These are phyloP conservation scores for Chelon labrosus DNA, from an alignment of 2,797 vertebrate species.

Conservation along the genomic window DNA sequence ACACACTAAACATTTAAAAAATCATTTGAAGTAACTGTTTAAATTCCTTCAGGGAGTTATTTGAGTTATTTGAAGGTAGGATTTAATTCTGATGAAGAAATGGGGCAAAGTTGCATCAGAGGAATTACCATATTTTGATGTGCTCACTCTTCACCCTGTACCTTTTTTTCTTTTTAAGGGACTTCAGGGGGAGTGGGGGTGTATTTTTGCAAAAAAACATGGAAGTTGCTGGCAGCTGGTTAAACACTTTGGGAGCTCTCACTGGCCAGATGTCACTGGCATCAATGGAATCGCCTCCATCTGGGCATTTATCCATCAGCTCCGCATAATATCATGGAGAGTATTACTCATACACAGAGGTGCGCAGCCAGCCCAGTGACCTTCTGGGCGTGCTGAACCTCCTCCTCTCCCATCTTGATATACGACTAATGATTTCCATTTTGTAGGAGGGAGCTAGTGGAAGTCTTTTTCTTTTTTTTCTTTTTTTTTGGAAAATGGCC, in stretches of 20 bases:
- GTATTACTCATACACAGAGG: constrained; percentile 15
- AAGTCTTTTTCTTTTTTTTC: background rate
- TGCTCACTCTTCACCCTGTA: background rate
- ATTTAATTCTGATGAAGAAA: background rate
- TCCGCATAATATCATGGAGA: constrained; percentile 34
- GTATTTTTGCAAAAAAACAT: constrained; percentile 40
- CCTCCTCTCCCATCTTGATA: constrained; percentile 1
- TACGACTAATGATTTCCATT: constrained; percentile 2
- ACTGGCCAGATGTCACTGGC: constrained; percentile 50
- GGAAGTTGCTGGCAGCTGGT: constrained; percentile 35
- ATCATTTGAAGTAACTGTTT: background rate
- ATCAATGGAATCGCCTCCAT: constrained; percentile 32
- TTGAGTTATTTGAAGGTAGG: background rate
- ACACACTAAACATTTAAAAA: constrained; percentile 9
- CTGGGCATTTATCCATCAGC: constrained; percentile 49
- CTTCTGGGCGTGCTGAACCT: constrained; percentile 23
- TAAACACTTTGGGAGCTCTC: constrained; percentile 49
- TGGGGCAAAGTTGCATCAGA: background rate
- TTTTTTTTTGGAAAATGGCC: too few species aligned
- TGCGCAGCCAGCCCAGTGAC: constrained; percentile 32
- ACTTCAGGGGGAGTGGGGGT: background rate
- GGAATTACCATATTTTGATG: background rate
- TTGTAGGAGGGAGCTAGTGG: background rate
- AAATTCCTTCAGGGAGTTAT: background rate
- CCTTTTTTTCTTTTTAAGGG: background rate